Evolutionary conservation across 1,140 invertebrate genomes (phyloP).

Genomic region (Drosophila gunungcola): DNA sequence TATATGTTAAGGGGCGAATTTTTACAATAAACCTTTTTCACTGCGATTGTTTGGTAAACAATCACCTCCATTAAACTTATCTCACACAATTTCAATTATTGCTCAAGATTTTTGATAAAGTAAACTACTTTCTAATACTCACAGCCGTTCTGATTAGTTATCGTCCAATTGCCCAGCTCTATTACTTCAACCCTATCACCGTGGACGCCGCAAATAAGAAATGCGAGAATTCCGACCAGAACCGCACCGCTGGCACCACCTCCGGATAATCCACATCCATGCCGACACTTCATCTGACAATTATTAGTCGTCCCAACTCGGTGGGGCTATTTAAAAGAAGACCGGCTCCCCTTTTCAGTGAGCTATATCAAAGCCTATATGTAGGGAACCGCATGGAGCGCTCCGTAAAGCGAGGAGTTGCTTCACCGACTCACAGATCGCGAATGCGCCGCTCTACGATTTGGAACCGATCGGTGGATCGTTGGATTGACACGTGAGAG

Average conservation of each 20-base stretch:
- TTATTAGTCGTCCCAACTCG: constrained; percentile 14
- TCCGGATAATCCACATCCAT: neutral
- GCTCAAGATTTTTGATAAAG: neutral
- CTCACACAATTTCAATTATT: neutral
- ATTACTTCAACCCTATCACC: constrained; percentile 66
- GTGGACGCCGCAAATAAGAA: constrained; percentile 12
- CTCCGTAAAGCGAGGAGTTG: neutral
- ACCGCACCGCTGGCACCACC: constrained; percentile 16
- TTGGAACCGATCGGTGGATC: neutral
- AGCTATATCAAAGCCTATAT: constrained; percentile 12
- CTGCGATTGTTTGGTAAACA: neutral
- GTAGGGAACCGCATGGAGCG: neutral
- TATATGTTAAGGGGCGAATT: too few species aligned
- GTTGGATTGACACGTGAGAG: constrained; percentile 5
- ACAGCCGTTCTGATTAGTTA: constrained; percentile 75
- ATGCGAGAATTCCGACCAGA: constrained; percentile 29
- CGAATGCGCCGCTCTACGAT: constrained; percentile 31
- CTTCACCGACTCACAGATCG: constrained; percentile 20
- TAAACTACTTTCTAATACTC: constrained; percentile 38
- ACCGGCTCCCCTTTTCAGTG: constrained; percentile 8
- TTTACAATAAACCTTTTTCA: too few species aligned
- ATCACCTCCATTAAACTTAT: neutral
- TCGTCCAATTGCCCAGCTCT: constrained; percentile 61
- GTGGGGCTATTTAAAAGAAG: constrained; percentile 27
- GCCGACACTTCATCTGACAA: constrained; percentile 20